Percentiles rank a stretch among this genome's conserved stretches.
Evolutionary conservation across 2,113 vertebrate genomes (phyloP).

Genomic region (Gadus macrocephalus): DNA sequence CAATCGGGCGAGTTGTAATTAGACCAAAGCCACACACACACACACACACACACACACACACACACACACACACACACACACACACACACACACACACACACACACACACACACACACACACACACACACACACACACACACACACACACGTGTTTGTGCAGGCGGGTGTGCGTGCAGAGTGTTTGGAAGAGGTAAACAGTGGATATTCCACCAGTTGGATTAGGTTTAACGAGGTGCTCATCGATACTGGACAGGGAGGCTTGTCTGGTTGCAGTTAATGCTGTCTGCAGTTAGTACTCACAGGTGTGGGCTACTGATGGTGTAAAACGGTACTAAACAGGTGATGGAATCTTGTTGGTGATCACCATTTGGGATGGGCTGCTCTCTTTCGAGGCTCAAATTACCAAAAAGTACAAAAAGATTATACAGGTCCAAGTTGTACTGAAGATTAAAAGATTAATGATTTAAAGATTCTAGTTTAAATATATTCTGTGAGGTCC

Average conservation of each 20-base stretch:
- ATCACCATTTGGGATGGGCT: too few species aligned
- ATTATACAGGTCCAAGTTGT: background rate
- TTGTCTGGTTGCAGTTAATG: constrained; percentile 6
- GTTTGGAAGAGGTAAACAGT: constrained; percentile 36
- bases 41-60: too few species aligned
- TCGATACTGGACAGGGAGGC: background rate
- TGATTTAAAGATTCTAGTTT: background rate
- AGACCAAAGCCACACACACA: constrained; percentile 39
- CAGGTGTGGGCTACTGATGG: too few species aligned
- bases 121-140: too few species aligned
- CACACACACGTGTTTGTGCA: too few species aligned
- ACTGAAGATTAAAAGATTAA: too few species aligned
- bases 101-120: too few species aligned
- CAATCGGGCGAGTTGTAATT: constrained; percentile 76
- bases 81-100: too few species aligned
- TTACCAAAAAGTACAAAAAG: background rate
- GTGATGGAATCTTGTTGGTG: too few species aligned
- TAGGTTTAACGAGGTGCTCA: constrained; percentile 38
- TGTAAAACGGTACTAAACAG: too few species aligned
- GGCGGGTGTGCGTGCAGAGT: background rate
- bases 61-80: too few species aligned
- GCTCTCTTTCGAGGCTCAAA: too few species aligned
- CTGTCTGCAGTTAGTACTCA: background rate
- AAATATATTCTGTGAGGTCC: constrained; percentile 2
- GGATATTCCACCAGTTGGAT: constrained; percentile 34